Percentiles rank a stretch among this genome's conserved stretches.
These are phyloP conservation scores for Mythimna pallens DNA, from an alignment of 2,888 invertebrate species.

Conservation along the genomic window DNA sequence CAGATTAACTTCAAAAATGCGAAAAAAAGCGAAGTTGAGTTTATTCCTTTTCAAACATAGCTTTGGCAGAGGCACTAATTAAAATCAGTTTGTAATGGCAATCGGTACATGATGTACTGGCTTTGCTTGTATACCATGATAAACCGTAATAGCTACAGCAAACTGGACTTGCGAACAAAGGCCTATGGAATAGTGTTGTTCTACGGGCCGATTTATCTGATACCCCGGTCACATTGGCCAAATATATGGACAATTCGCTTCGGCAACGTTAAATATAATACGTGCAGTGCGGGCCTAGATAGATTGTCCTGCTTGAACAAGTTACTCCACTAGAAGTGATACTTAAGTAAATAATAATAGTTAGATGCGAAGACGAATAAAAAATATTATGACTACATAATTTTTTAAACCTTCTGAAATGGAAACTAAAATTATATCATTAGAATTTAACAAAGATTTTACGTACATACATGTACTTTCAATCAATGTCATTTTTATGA, in stretches of 20 bases:
- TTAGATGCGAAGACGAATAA: background rate
- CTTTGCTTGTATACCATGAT: constrained; percentile 56
- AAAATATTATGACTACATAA: too few species aligned
- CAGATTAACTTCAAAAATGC: background rate
- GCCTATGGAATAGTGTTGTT: constrained; percentile 82
- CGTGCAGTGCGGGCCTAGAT: constrained; percentile 11
- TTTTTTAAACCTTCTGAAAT: too few species aligned
- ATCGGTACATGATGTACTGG: constrained; percentile 43
- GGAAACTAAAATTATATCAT: too few species aligned
- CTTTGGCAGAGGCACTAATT: constrained; percentile 5
- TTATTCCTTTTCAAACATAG: constrained; percentile 6
- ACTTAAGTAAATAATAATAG: background rate
- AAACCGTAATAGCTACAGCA: constrained; percentile 68
- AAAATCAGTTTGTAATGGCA: constrained; percentile 11
- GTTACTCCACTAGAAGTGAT: background rate
- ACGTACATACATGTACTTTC: too few species aligned
- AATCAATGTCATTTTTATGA: background rate
- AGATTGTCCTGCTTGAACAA: background rate
- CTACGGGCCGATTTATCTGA: constrained; percentile 81
- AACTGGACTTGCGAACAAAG: constrained; percentile 79
- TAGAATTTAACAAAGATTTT: too few species aligned
- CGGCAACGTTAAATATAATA: constrained; percentile 57
- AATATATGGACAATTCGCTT: constrained; percentile 77
- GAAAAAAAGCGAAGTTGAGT: background rate
- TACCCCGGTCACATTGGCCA: constrained; percentile 74